phyloP scores from a whole-genome alignment of 2,113 vertebrate species.

The Lamprotornis superbus region DNA sequence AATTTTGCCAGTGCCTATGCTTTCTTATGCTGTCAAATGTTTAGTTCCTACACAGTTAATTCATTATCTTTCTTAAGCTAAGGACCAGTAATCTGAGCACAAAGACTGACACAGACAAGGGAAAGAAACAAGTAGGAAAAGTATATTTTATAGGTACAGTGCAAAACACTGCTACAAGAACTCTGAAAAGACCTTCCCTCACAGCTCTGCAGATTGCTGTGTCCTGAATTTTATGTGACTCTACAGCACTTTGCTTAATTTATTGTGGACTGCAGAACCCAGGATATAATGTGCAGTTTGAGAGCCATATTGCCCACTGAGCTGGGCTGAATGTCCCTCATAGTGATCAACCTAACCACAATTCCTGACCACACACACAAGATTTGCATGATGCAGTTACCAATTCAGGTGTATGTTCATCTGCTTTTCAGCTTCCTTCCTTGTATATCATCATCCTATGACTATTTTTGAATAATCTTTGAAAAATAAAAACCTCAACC shows the following conservation, averaged over 20 bases:
- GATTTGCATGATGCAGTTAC: not conserved
- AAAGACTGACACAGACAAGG: not conserved
- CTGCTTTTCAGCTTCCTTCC: not conserved
- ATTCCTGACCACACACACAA: not conserved
- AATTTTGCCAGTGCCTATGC: not conserved
- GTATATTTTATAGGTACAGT: not conserved
- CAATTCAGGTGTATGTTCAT: not conserved
- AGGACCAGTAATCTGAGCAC: not conserved
- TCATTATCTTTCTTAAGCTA: not conserved
- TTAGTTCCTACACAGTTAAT: not conserved
- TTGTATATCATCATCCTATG: not conserved
- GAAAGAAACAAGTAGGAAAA: not conserved
- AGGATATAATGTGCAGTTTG: not conserved
- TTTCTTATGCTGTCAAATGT: not conserved
- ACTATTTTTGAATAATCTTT: constrained; percentile 12
- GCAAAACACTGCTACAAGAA: not conserved
- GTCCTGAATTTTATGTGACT: not conserved
- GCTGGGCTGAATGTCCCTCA: not conserved
- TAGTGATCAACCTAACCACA: not conserved
- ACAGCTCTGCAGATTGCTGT: not conserved
- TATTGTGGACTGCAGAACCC: not conserved
- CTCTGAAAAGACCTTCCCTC: not conserved
- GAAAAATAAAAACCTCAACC: constrained; percentile 21
- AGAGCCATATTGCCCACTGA: not conserved
- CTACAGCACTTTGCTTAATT: not conserved